Conservation (phyloP, 2,797 vertebrate genomes). For the Phalloptychus januarius region DNA sequence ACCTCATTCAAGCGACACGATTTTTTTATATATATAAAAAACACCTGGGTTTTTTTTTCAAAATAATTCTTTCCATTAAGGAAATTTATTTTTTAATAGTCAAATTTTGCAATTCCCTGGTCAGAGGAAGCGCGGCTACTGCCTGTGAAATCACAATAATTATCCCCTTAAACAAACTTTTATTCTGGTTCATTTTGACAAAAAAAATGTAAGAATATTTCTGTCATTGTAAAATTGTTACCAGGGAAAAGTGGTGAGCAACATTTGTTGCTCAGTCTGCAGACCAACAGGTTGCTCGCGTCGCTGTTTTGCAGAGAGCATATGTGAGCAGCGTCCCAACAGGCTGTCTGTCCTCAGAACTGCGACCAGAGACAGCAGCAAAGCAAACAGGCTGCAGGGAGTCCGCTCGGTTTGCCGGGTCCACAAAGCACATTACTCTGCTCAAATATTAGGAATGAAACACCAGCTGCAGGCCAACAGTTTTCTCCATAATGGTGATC, state of each 20-base stretch:
- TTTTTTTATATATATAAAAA: too few species aligned
- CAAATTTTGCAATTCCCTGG: too few species aligned
- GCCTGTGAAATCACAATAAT: neutral
- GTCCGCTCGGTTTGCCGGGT: neutral
- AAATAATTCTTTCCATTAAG: too few species aligned
- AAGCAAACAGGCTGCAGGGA: neutral
- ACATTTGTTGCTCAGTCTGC: neutral
- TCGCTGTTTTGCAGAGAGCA: neutral
- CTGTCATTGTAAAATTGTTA: neutral
- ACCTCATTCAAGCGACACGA: too few species aligned
- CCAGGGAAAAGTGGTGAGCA: neutral
- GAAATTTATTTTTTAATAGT: too few species aligned
- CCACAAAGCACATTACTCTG: neutral
- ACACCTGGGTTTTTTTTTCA: too few species aligned
- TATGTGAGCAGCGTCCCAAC: neutral
- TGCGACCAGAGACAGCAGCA: neutral
- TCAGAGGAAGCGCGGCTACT: neutral
- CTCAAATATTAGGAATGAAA: neutral
- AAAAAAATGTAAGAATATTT: neutral
- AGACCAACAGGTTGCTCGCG: neutral
- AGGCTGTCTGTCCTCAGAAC: constrained; percentile 1
- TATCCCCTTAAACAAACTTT: too few species aligned
- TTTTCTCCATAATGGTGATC: neutral
- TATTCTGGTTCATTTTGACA: neutral
- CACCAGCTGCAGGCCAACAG: neutral